phyloP scores from a whole-genome alignment of 2,113 vertebrate genomes.

The Neomonachus schauinslandi region DNA sequence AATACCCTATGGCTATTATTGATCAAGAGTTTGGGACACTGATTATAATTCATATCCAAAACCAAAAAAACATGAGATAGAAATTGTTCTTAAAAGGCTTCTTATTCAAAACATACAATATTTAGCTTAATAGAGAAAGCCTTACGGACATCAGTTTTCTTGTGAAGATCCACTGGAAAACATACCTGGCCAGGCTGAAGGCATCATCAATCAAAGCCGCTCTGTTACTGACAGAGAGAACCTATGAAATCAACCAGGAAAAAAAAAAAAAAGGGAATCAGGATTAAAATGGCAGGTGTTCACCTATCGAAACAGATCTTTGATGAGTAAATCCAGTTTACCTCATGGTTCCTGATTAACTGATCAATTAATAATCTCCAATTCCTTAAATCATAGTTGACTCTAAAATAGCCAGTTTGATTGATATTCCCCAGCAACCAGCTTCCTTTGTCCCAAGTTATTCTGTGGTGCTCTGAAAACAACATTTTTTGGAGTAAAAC shows the following conservation, averaged over 20 bases:
- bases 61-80: not conserved
- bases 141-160: conserved; percentile 59
- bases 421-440: conserved; percentile 99
- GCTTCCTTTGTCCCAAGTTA: conserved; percentile 89
- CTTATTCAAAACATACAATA: conserved; percentile 60
- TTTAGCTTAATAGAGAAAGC: conserved; percentile 54
- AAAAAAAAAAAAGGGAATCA: conserved; percentile 57
- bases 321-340: conserved; percentile 81
- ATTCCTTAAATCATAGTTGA: conserved; percentile 98
- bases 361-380: conserved; percentile 97
- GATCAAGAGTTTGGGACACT: conserved; percentile 70
- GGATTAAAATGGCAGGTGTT: conserved; percentile 72
- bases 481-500: conserved; percentile 54
- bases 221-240: conserved; percentile 97
- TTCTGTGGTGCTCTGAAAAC: conserved; percentile 91
- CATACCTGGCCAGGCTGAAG: conserved; percentile 98
- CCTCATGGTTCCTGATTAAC: conserved; percentile 92
- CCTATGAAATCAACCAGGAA: conserved; percentile 83
- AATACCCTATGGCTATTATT: conserved; percentile 80
- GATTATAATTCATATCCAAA: conserved; percentile 14
- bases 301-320: conserved; percentile 68
- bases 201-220: conserved; percentile 97
- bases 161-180: conserved; percentile 80
- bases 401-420: conserved; percentile 98
- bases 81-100: conserved; percentile 62